Evolutionary conservation across 1,140 invertebrate genomes (phyloP).

Genomic region (Heliconius himera): DNA sequence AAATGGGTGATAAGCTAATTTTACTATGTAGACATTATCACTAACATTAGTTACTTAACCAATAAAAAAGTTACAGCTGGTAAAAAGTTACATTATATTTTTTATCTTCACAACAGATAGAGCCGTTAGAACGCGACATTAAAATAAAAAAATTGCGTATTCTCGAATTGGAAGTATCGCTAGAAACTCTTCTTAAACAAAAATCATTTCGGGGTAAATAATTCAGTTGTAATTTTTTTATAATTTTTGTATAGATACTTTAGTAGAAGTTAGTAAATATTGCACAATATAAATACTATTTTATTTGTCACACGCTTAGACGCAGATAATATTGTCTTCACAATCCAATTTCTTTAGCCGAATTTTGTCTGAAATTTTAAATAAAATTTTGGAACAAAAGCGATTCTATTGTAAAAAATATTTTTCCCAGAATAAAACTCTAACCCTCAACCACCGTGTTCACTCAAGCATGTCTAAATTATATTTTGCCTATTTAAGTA

Average conservation of each 20-base stretch:
- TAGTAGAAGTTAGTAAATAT: neutral
- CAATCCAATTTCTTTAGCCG: too few species aligned
- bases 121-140: slow-evolving; percentile 90
- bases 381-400: too few species aligned
- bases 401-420: neutral
- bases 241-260: neutral
- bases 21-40: neutral
- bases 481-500: neutral
- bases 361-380: too few species aligned
- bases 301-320: neutral
- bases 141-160: slow-evolving; percentile 91
- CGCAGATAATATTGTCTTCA: too few species aligned
- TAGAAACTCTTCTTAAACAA: slow-evolving; percentile 86
- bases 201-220: slow-evolving; percentile 82
- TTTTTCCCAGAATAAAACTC: neutral
- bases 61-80: slow-evolving; percentile 75
- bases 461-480: neutral
- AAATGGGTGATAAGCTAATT: neutral
- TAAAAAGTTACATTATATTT: slow-evolving; percentile 43
- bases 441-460: neutral
- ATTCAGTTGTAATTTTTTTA: slow-evolving; percentile 78
- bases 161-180: slow-evolving; percentile 87
- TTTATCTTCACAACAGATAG: slow-evolving; percentile 84
- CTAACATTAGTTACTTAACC: slow-evolving; percentile 19
- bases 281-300: neutral